Conservation (phyloP, 2,888 invertebrate genomes). For the Lepidonotus clava region DNA sequence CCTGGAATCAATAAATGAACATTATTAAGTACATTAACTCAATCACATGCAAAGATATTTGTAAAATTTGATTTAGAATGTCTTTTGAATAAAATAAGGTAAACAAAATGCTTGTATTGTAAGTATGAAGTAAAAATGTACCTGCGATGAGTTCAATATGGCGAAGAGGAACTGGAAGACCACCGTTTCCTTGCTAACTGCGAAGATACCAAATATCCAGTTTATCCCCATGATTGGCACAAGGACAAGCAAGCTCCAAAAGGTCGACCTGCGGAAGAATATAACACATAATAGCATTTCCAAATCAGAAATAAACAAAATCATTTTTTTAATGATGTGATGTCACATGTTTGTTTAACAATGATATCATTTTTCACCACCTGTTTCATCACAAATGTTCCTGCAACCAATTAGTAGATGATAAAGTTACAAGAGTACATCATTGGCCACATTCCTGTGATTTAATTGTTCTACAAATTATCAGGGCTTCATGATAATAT, state of each 20-base stretch:
- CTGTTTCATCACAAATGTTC: no score
- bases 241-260: neutral
- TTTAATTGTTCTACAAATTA: no score
- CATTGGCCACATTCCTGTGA: no score
- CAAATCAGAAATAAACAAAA: no score
- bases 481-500: no score
- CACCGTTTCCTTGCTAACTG: neutral
- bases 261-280: no score
- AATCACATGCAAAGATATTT: neutral
- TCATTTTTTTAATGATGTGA: no score
- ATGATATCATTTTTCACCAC: no score
- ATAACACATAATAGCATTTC: no score
- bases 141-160: neutral
- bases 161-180: neutral
- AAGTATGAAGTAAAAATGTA: neutral
- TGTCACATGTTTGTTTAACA: no score
- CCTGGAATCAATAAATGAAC: neutral
- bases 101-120: neutral
- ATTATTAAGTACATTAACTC: neutral
- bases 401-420: no score
- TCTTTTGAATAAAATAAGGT: neutral
- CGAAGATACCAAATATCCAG: neutral
- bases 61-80: neutral
- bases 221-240: neutral
- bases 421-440: no score